phyloP scores from a whole-genome alignment of 2,113 vertebrate genomes.

The Cnemophilus loriae region DNA sequence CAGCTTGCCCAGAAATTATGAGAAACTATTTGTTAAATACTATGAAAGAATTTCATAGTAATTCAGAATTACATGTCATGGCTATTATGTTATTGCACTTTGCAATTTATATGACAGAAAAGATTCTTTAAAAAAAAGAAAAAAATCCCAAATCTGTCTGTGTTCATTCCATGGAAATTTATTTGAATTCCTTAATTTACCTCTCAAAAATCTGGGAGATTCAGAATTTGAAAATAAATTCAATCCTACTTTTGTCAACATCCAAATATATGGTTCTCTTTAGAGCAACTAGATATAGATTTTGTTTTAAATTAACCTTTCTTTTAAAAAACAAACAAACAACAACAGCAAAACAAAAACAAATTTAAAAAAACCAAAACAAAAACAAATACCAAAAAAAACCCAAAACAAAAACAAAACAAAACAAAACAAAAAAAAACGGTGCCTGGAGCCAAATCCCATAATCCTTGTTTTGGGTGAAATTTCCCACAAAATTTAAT shows the following conservation, averaged over 20 bases:
- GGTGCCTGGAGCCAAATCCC: fast-evolving
- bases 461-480: background rate
- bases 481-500: background rate
- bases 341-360: too few species aligned
- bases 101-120: background rate
- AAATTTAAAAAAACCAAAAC: too few species aligned
- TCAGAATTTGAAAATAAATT: background rate
- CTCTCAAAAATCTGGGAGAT: background rate
- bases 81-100: background rate
- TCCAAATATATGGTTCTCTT: background rate
- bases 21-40: constrained; percentile 16
- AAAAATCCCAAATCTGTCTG: background rate
- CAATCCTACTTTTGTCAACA: background rate
- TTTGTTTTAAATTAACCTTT: background rate
- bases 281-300: background rate
- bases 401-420: too few species aligned
- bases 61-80: background rate
- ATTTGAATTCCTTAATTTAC: background rate
- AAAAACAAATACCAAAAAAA: too few species aligned
- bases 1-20: background rate
- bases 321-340: background rate
- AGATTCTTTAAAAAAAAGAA: background rate
- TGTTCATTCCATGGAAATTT: background rate
- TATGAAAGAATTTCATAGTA: background rate
- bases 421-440: background rate